A percentile compares a stretch with the other conserved stretches of the same genome.
Conservation (phyloP, 2,797 vertebrate species). For the Poeciliopsis infans region DNA sequence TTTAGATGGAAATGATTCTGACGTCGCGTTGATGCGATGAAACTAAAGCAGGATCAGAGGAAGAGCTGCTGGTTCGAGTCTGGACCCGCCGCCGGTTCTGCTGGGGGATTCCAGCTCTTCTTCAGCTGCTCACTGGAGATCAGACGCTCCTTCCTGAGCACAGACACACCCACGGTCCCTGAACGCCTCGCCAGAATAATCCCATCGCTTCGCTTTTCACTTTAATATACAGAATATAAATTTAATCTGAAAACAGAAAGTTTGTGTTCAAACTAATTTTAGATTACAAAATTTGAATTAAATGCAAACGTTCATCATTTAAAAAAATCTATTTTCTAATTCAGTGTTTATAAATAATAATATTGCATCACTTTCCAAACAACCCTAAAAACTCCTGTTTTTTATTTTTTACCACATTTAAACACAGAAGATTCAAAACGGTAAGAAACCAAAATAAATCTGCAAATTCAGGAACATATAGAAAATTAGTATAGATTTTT, state of each 20-base stretch:
- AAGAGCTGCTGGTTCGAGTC: neutral
- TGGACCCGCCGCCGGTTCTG: neutral
- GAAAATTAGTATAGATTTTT: no score
- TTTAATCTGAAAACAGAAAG: neutral
- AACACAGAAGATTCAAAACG: no score
- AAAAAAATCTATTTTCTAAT: no score
- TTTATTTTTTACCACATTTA: no score
- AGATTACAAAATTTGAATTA: neutral
- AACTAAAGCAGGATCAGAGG: neutral
- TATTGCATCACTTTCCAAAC: no score
- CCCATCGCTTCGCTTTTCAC: no score
- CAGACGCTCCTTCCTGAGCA: slow-evolving; percentile 33
- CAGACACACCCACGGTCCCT: slow-evolving; percentile 15
- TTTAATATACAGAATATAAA: no score
- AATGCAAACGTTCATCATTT: neutral
- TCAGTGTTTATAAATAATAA: no score
- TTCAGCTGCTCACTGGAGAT: slow-evolving; percentile 36
- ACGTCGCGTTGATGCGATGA: neutral
- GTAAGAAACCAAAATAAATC: no score
- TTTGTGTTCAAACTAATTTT: neutral
- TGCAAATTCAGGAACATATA: no score
- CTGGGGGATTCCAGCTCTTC: neutral
- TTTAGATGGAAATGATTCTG: neutral
- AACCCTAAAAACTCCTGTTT: no score
- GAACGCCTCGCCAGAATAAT: neutral